Conservation (phyloP, 53 echinoderm and acorn worm genomes). For the Apostichopus leukothele region DNA sequence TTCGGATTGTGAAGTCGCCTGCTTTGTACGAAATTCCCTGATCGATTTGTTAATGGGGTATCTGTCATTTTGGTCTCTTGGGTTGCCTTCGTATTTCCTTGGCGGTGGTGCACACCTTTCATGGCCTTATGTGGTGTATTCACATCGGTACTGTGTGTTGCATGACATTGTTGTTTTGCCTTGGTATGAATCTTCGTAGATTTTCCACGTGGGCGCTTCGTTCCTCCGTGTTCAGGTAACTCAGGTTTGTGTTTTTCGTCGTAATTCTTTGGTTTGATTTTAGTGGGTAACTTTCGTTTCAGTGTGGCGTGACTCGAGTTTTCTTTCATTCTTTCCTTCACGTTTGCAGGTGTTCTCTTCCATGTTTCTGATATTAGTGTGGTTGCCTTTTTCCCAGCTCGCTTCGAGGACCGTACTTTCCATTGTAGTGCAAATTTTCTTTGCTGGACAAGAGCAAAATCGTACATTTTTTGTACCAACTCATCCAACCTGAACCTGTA, state of each 20-base stretch:
- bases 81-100: too few species aligned
- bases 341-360: neutral
- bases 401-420: neutral
- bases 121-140: too few species aligned
- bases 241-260: neutral
- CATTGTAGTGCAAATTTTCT: constrained; percentile 20
- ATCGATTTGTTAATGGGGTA: too few species aligned
- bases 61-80: too few species aligned
- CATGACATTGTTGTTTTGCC: neutral
- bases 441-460: neutral
- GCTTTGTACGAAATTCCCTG: too few species aligned
- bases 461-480: neutral
- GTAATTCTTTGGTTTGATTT: neutral
- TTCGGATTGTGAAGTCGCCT: too few species aligned
- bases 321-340: neutral
- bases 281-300: neutral
- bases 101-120: too few species aligned
- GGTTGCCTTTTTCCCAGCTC: constrained; percentile 1
- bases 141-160: neutral
- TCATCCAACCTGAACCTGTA: constrained; percentile 15
- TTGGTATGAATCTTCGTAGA: too few species aligned
- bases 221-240: neutral
- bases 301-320: neutral
- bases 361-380: constrained; percentile 11
- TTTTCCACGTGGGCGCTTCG: neutral